Base-by-base conservation (phyloP, 35 echinoderm and acorn worm genomes). In the Ophioderma brevispina region DNA sequence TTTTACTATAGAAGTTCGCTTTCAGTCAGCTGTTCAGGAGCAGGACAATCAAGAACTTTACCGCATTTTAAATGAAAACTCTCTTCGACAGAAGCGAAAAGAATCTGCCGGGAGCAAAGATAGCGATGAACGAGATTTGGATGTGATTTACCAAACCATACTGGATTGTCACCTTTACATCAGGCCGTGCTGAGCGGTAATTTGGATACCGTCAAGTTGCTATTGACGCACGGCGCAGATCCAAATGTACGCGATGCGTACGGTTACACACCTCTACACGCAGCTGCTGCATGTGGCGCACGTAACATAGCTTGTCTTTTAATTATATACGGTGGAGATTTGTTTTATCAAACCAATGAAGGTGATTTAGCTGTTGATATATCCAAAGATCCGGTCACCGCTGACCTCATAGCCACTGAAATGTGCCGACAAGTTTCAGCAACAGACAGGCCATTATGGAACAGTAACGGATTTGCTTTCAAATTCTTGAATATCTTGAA, bases 171-270 rank as follows among this genome's bases (percentile, higher is more conserved):
- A 3, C 64, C 91, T 14, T 84, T 99, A 17, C 97, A 99, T 75
- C 97, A 99, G 40, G 97, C 90, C 32, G 94, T 95, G 10, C 40
- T 89, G 17, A 94, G 89, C 52, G 78, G 91, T 79, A 99, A 99
- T 82, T 76, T 99, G 43, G 97, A 99, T 76, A 93, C 79, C 5
- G 94, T 99, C 25, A 99, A 99, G 50, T 78, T 99, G 30, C 59
- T 99, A 25, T 85, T 99, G 32, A 90, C 77, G 25, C 77, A 91
- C 42, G 91, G 91, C 19, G 93, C 97, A 15, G 88, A 99, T 80
- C 79, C 77, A 4, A 93, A 89, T 35, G 82, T 91, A 10, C 90
- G 84, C 34, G 97, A 99, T 84, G 49, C 85, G 10, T 59, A 92
- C 75, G 97, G 97, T 23, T 81, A 91, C 64, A 77, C 97, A 25